Percentiles rank a stretch among this genome's conserved stretches.
Evolutionary conservation across 2,797 vertebrate genomes (phyloP).

Genomic region (Hoplostethus atlanticus): DNA sequence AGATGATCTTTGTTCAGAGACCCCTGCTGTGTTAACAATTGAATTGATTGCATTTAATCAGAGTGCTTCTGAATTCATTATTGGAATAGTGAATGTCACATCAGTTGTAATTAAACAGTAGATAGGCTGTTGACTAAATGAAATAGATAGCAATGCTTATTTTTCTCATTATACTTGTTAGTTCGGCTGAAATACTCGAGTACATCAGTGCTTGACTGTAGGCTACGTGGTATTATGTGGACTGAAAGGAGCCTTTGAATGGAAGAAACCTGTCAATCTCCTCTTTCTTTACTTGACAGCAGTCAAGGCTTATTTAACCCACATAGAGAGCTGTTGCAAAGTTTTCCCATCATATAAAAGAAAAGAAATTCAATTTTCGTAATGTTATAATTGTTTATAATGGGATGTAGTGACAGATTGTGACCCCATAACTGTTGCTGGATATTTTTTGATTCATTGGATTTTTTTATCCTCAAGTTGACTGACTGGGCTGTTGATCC

Average conservation of each 20-base stretch:
- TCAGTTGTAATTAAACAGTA: slow-evolving; percentile 74
- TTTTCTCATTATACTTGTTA: slow-evolving; percentile 47
- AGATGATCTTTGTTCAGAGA: slow-evolving; percentile 73
- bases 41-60: slow-evolving; percentile 83
- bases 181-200: slow-evolving; percentile 32
- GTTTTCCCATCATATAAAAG: slow-evolving; percentile 1
- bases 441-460: background rate
- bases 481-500: background rate
- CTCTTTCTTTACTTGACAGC: slow-evolving; percentile 22
- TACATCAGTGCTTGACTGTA: slow-evolving; percentile 28
- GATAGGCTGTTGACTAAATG: slow-evolving; percentile 74
- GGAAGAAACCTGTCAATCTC: slow-evolving; percentile 17
- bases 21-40: slow-evolving; percentile 75
- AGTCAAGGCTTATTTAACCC: slow-evolving; percentile 18
- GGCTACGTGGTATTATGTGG: slow-evolving; percentile 18
- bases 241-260: background rate
- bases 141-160: slow-evolving; percentile 51
- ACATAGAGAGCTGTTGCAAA: slow-evolving; percentile 34
- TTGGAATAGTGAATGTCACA: slow-evolving; percentile 74
- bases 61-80: slow-evolving; percentile 80
- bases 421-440: too few species aligned
- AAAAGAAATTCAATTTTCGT: background rate
- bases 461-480: background rate
- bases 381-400: too few species aligned
- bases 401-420: background rate